Evolutionary conservation across 1,140 invertebrate species (phyloP), one percentile per base, ranked within the genome.

Genomic region (Fopius arisanus): DNA sequence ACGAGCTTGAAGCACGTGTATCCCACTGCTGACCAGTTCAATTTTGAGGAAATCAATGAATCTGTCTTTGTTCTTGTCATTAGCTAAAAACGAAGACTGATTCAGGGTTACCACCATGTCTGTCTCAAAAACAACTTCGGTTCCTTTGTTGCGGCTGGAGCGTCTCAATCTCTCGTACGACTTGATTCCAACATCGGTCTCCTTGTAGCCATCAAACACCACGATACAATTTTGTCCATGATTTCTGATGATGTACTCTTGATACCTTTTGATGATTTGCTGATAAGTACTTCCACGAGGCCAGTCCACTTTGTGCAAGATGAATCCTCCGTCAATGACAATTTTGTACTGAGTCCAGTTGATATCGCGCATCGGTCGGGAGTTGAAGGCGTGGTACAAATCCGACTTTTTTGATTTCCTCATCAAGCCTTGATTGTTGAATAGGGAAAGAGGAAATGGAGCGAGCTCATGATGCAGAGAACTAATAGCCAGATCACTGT

Each of bases 391-490:
- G 75, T 80, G 70, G 63, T 80, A 84, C 75, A 83, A 75, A 26
- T 82, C 70, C 19, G 82, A 82, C 75, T 87, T 86, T 51, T 74
- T 29, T 31, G 76, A 78, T 83, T 85, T 85, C 73, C 82, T 76
- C 85, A 88, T 84, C 2, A 76, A 26, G 76, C 80, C 79, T 70
- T 77, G 48, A 66, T 72, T 78, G 76, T 81, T 78, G 70, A 84
- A 84, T 16, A 84, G 37, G 43, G 78, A 79, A 75, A 83, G 74
- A 26, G 81, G 81, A 72, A 63, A 83, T 3, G 83, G 81, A 16
- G 78, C 73, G 5, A 88, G 75, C 76, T 87, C 83, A 78, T 83
- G 83, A 68, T 78, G 66, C n/a, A 87, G 80, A 75, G 78, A 84
- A 67, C 81, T 76, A 79, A 82, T 76, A 51, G 85, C 73, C 75